These are phyloP conservation scores for Harmothoe impar DNA, from an alignment of 2,888 invertebrate genomes.

Conservation along the genomic window DNA sequence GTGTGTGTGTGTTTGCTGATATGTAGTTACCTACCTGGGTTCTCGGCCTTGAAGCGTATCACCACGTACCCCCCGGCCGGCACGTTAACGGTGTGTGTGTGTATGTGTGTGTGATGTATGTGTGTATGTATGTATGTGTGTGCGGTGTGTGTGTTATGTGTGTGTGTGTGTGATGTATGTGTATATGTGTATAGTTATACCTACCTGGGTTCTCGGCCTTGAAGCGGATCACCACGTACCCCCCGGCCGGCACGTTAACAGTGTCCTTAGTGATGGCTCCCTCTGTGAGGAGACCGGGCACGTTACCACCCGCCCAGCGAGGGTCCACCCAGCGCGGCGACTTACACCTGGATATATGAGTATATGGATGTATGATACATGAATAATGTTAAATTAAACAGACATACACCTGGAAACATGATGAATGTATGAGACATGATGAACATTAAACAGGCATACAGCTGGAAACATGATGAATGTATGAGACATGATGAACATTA, in stretches of 20 bases:
- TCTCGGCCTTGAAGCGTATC: too few relatives aligned
- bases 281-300: constrained; percentile 32
- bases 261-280: constrained; percentile 77
- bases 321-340: constrained; percentile 56
- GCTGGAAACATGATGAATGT: too few relatives aligned
- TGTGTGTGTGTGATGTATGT: neutral
- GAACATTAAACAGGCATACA: too few relatives aligned
- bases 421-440: too few relatives aligned
- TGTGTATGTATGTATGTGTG: too few relatives aligned
- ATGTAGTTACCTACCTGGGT: constrained; percentile 65
- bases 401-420: too few relatives aligned
- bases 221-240: constrained; percentile 80
- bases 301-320: constrained; percentile 54
- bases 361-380: too few relatives aligned
- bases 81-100: too few relatives aligned
- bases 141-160: neutral
- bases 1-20: neutral
- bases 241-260: constrained; percentile 79
- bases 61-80: too few relatives aligned
- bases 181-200: neutral
- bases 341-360: constrained; percentile 66
- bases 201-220: constrained; percentile 77
- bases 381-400: neutral
- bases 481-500: too few relatives aligned
- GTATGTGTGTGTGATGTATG: too few relatives aligned